Conservation (phyloP, 2,888 invertebrate genomes). For the Lutraria lutraria region DNA sequence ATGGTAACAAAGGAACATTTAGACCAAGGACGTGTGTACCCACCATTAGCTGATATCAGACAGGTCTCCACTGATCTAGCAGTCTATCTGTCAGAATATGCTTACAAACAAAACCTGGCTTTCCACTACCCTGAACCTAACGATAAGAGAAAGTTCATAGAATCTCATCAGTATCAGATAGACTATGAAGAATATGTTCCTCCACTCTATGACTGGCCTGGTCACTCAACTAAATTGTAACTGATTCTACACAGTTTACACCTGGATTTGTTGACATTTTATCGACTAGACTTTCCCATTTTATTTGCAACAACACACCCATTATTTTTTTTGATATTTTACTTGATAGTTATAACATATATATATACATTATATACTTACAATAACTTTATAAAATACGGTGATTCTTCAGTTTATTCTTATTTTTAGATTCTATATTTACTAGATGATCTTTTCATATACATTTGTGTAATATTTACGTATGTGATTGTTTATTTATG, state of each 20-base stretch:
- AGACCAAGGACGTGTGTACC: constrained; percentile 95
- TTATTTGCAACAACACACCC: not conserved
- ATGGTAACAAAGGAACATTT: constrained; percentile 94
- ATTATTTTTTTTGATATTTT: not conserved
- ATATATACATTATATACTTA: not conserved
- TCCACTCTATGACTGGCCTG: constrained; percentile 87
- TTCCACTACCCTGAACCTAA: constrained; percentile 88
- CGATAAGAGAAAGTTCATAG: constrained; percentile 88
- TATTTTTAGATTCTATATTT: constrained; percentile 7
- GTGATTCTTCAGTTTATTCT: not conserved
- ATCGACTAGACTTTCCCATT: not conserved
- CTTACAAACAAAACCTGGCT: constrained; percentile 90
- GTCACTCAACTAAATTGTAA: constrained; percentile 56
- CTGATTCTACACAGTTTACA: not conserved
- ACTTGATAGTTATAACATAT: not conserved
- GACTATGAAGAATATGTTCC: constrained; percentile 88
- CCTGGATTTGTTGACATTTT: not conserved
- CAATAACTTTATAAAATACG: not conserved
- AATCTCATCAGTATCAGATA: constrained; percentile 80
- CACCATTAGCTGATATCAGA: constrained; percentile 95
- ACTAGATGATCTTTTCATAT: not conserved
- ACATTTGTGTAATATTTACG: not conserved
- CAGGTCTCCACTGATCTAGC: constrained; percentile 96
- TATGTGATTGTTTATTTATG: not conserved
- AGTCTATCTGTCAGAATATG: constrained; percentile 92